These are phyloP conservation scores for Stegophylla sp. DNA, from an alignment of 2,888 invertebrate species.

Conservation along the genomic window DNA sequence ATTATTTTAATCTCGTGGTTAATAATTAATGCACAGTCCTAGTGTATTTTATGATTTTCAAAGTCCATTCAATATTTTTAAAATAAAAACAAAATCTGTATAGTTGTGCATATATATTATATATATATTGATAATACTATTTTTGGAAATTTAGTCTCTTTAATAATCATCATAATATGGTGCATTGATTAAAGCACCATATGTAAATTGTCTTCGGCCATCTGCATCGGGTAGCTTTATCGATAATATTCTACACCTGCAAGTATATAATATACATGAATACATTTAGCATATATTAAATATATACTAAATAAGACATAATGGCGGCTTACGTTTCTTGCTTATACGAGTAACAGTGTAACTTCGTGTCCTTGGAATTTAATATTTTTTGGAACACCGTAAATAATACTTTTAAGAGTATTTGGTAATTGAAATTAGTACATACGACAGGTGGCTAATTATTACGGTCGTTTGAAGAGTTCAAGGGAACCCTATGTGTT, in stretches of 20 bases:
- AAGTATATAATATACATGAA: not conserved
- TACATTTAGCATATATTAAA: too few species aligned
- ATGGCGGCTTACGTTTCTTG: too few species aligned
- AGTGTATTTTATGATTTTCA: not conserved
- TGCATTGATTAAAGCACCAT: too few species aligned
- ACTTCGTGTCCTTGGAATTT: slow-evolving; percentile 34
- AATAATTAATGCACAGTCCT: too few species aligned
- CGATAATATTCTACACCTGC: not conserved
- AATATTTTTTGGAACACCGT: slow-evolving; percentile 28
- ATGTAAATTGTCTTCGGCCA: not conserved
- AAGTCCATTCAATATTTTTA: not conserved
- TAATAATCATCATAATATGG: too few species aligned
- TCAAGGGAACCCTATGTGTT: slow-evolving; percentile 3
- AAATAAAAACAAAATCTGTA: not conserved
- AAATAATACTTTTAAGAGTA: slow-evolving; percentile 18
- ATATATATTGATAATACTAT: too few species aligned
- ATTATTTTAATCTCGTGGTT: not conserved
- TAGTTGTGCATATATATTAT: too few species aligned
- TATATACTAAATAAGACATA: too few species aligned
- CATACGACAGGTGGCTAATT: slow-evolving; percentile 10
- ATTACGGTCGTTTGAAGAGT: not conserved
- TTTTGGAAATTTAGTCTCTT: too few species aligned
- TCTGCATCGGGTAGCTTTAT: not conserved
- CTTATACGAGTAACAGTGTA: not conserved
- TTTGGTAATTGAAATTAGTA: slow-evolving; percentile 32